Percentiles rank a stretch among this genome's conserved stretches.
Evolutionary conservation across 2,888 invertebrate species (phyloP).

Genomic region (Drosophila anomalata): DNA sequence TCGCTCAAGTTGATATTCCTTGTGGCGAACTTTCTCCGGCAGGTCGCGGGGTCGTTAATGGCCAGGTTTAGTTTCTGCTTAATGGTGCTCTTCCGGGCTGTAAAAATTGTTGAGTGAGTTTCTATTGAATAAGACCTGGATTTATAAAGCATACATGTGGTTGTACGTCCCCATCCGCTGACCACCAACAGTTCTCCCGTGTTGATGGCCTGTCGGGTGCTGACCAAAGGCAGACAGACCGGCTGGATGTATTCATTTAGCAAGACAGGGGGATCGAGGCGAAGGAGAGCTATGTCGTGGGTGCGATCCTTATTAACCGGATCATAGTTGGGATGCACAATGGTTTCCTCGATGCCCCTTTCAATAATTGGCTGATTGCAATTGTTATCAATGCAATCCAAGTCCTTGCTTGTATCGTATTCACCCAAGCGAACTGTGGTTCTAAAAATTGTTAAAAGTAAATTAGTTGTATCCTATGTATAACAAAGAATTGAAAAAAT

Average conservation of each 20-base stretch:
- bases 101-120: background rate
- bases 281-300: slow-evolving; percentile 89
- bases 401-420: slow-evolving; percentile 75
- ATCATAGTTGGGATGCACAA: slow-evolving; percentile 87
- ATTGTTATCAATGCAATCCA: slow-evolving; percentile 84
- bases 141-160: slow-evolving; percentile 72
- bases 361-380: slow-evolving; percentile 87
- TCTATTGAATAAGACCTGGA: background rate
- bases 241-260: slow-evolving; percentile 86
- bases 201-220: slow-evolving; percentile 78
- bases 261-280: slow-evolving; percentile 85
- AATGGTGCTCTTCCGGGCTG: slow-evolving; percentile 78
- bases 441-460: slow-evolving; percentile 14
- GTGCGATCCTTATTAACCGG: slow-evolving; percentile 85
- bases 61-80: slow-evolving; percentile 84
- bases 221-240: slow-evolving; percentile 86
- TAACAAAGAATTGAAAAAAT: background rate
- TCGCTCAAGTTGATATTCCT: slow-evolving; percentile 60
- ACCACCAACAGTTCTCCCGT: slow-evolving; percentile 84
- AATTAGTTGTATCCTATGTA: background rate
- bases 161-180: slow-evolving; percentile 88
- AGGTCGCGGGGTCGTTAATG: slow-evolving; percentile 84
- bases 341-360: slow-evolving; percentile 86
- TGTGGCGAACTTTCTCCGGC: slow-evolving; percentile 81
- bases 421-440: slow-evolving; percentile 81